These are phyloP conservation scores for Mechanitis mazaeus DNA, from an alignment of 2,888 invertebrate species.

Conservation along the genomic window DNA sequence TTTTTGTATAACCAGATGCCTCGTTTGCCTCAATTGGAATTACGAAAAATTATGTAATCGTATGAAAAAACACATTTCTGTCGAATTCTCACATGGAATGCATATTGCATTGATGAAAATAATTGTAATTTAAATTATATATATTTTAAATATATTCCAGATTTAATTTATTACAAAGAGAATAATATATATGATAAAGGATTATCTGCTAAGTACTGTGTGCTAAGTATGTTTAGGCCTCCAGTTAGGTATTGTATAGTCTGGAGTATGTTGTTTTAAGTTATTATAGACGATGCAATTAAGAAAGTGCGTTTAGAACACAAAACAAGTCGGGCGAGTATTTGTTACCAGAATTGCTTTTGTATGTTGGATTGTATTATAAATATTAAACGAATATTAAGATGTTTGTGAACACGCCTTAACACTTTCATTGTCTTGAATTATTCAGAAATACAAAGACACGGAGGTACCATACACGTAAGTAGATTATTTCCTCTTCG, in stretches of 20 bases:
- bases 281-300: slow-evolving; percentile 34
- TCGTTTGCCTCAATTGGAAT: not conserved
- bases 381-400: slow-evolving; percentile 67
- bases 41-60: not conserved
- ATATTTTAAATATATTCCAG: no score
- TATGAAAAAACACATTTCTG: not conserved
- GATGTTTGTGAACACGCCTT: slow-evolving; percentile 59
- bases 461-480: not conserved
- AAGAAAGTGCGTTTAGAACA: slow-evolving; percentile 36
- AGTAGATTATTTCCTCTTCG: not conserved
- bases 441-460: slow-evolving; percentile 51
- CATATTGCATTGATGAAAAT: no score
- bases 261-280: slow-evolving; percentile 31
- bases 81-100: no score
- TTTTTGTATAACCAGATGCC: not conserved
- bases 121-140: no score
- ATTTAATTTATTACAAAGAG: slow-evolving; percentile 1
- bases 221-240: no score
- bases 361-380: slow-evolving; percentile 52
- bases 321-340: slow-evolving; percentile 28
- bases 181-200: not conserved
- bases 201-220: no score
- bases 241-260: not conserved
- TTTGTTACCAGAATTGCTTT: slow-evolving; percentile 48
- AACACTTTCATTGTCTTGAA: slow-evolving; percentile 60